phyloP scores from a whole-genome alignment of 2,113 vertebrate species.

The Oryzias woworae region DNA sequence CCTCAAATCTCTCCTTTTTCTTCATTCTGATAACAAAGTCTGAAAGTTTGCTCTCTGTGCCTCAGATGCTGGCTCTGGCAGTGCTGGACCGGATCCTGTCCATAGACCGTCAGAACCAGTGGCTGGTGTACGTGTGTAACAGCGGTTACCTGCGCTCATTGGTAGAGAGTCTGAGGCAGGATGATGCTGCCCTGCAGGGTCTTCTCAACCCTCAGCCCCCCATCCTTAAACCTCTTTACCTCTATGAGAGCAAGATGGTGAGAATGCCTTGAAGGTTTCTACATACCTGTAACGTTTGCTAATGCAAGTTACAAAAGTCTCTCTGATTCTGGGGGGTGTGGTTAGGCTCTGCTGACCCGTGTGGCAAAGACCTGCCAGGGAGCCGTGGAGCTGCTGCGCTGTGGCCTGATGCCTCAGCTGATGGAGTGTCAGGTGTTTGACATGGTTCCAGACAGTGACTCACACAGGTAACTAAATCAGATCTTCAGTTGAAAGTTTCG shows the following conservation, averaged over 20 bases:
- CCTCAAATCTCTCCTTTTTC: not conserved
- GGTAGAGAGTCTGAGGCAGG: constrained; percentile 91
- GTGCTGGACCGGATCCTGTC: constrained; percentile 90
- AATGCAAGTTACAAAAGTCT: not conserved
- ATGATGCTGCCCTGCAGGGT: constrained; percentile 87
- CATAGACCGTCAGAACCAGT: constrained; percentile 93
- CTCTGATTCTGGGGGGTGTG: not conserved
- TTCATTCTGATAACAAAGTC: not conserved
- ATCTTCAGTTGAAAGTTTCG: too few species aligned
- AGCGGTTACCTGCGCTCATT: constrained; percentile 95
- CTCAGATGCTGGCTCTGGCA: constrained; percentile 93
- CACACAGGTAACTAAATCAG: constrained; percentile 81
- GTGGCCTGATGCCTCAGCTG: constrained; percentile 88
- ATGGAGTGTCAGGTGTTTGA: constrained; percentile 95
- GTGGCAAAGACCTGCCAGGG: constrained; percentile 92
- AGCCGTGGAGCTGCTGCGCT: constrained; percentile 87
- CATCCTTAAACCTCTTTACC: constrained; percentile 91
- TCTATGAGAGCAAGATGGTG: constrained; percentile 98
- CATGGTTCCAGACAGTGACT: constrained; percentile 91
- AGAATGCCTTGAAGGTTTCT: constrained; percentile 17
- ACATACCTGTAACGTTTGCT: not conserved
- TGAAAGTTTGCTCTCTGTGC: not conserved
- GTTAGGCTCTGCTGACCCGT: constrained; percentile 91
- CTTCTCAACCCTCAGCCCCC: constrained; percentile 90
- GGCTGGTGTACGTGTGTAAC: constrained; percentile 93